Percentiles rank a stretch among this genome's conserved stretches.
These are phyloP conservation scores for Baccha elongata DNA, from an alignment of 2,888 invertebrate genomes.

Conservation along the genomic window DNA sequence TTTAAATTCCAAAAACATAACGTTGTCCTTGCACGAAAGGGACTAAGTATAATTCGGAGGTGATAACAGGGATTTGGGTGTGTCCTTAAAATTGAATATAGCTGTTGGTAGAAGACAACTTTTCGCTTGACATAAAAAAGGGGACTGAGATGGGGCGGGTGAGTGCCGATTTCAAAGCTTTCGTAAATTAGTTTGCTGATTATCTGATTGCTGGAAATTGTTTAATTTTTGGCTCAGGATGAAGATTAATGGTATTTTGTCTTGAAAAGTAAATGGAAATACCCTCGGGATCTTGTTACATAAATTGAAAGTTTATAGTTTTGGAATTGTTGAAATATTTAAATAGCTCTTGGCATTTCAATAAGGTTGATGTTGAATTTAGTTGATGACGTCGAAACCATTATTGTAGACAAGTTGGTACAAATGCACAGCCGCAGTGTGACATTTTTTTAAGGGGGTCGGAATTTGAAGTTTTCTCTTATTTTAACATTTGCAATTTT, in stretches of 20 bases:
- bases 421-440: too few relatives aligned
- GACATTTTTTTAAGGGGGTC: too few relatives aligned
- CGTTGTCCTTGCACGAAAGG: slow-evolving; percentile 15
- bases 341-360: neutral
- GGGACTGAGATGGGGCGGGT: neutral
- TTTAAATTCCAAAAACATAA: slow-evolving; percentile 52
- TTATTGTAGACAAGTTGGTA: neutral
- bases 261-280: neutral
- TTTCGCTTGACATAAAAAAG: slow-evolving; percentile 11
- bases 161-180: slow-evolving; percentile 50
- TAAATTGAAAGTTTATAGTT: slow-evolving; percentile 15
- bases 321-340: slow-evolving; percentile 2
- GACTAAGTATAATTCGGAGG: slow-evolving; percentile 14
- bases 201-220: slow-evolving; percentile 58
- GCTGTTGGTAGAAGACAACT: neutral
- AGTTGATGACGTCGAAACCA: neutral
- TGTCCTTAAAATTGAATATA: neutral
- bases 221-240: slow-evolving; percentile 47
- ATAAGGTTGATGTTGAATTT: neutral
- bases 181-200: slow-evolving; percentile 65
- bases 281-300: neutral
- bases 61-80: slow-evolving; percentile 41
- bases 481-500: too few relatives aligned
- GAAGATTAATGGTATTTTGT: slow-evolving; percentile 47
- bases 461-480: too few relatives aligned